phyloP scores from a whole-genome alignment of 2,797 vertebrate genomes.

The Takifugu ocellatus region DNA sequence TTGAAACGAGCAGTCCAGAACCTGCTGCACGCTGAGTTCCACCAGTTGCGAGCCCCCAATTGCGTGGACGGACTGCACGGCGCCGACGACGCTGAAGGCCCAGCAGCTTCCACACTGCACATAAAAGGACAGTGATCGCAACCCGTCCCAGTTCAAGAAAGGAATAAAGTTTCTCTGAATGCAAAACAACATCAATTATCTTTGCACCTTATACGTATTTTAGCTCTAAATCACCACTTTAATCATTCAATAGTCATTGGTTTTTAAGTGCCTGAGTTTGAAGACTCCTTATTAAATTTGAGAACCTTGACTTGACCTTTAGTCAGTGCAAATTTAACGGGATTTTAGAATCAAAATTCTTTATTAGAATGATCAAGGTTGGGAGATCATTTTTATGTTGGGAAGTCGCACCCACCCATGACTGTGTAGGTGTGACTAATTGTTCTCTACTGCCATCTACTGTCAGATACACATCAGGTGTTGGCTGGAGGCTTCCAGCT shows the following conservation, averaged over 20 bases:
- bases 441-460: conserved; percentile 69
- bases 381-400: too few relatives aligned
- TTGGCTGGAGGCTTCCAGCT: neutral
- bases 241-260: too few relatives aligned
- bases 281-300: neutral
- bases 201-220: too few relatives aligned
- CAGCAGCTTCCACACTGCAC: conserved; percentile 91
- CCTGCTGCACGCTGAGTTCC: conserved; percentile 88
- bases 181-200: too few relatives aligned
- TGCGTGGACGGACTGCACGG: conserved; percentile 80
- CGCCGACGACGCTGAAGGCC: conserved; percentile 89
- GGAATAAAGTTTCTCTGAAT: too few relatives aligned
- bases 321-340: neutral
- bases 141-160: neutral
- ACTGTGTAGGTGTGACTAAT: neutral
- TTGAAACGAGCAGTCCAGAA: conserved; percentile 86
- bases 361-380: too few relatives aligned
- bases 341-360: neutral
- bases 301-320: neutral
- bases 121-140: neutral
- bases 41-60: conserved; percentile 72
- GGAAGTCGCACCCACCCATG: too few relatives aligned
- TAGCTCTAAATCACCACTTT: too few relatives aligned
- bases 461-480: conserved; percentile 42
- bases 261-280: too few relatives aligned